These are phyloP conservation scores for Cepaea nemoralis DNA, from an alignment of 1,140 invertebrate genomes.

Conservation along the genomic window DNA sequence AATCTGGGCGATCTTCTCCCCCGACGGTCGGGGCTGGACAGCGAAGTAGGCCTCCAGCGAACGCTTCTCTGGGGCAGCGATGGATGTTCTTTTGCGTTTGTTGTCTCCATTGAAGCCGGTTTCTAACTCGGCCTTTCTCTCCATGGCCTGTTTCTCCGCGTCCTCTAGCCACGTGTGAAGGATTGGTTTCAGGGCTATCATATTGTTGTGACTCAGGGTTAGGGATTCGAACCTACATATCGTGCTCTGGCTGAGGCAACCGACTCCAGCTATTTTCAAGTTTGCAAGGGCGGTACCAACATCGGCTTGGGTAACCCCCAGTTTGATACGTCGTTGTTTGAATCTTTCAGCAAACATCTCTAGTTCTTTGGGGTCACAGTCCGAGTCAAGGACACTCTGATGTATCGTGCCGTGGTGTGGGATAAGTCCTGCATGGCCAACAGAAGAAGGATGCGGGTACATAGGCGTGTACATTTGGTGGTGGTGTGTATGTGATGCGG, in stretches of 20 bases:
- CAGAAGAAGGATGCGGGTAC: constrained; percentile 46
- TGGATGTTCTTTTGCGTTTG: constrained; percentile 98
- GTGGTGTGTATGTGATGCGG: constrained; percentile 73
- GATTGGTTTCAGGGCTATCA: constrained; percentile 99
- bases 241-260: constrained; percentile 96
- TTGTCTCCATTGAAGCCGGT: constrained; percentile 79
- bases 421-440: constrained; percentile 73
- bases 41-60: constrained; percentile 98
- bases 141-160: constrained; percentile 80
- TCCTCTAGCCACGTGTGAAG: constrained; percentile 99
- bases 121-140: constrained; percentile 57
- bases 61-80: constrained; percentile 98
- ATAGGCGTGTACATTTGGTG: constrained; percentile 56
- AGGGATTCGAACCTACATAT: constrained; percentile 96
- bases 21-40: constrained; percentile 96
- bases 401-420: constrained; percentile 72
- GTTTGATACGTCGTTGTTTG: constrained; percentile 97
- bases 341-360: constrained; percentile 99
- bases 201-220: constrained; percentile 99
- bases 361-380: constrained; percentile 94
- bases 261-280: constrained; percentile 98
- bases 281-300: constrained; percentile 99
- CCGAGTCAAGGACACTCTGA: constrained; percentile 78
- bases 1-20: constrained; percentile 99
- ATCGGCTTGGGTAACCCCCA: constrained; percentile 98